These are phyloP conservation scores for Calidris pugnax DNA, from an alignment of 2,113 vertebrate species.

Conservation along the genomic window DNA sequence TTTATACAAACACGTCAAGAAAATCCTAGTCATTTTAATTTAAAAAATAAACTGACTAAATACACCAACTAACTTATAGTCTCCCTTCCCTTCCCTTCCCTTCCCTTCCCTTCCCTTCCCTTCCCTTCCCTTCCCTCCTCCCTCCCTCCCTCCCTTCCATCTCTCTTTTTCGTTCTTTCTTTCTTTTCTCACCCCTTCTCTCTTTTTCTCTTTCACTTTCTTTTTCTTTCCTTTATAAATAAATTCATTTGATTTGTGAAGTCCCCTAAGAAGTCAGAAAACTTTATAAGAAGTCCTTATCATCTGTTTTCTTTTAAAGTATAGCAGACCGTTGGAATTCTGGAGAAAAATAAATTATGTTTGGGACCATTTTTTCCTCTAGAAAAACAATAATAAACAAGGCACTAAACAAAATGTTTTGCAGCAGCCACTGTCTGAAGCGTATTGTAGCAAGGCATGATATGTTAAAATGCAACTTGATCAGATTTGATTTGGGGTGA, in stretches of 20 bases:
- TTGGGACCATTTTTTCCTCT: background rate
- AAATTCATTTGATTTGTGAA: background rate
- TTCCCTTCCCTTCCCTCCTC: background rate
- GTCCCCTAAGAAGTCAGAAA: background rate
- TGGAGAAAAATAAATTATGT: background rate
- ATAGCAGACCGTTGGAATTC: background rate
- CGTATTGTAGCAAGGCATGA: background rate
- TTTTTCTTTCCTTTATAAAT: background rate
- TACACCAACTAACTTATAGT: background rate
- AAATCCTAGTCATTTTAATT: background rate
- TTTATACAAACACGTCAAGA: background rate
- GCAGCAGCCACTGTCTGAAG: constrained; percentile 34
- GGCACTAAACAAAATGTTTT: constrained; percentile 33
- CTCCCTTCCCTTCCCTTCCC: background rate
- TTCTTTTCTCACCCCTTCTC: background rate
- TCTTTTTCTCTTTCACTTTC: background rate
- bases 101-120: background rate
- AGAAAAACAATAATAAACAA: constrained; percentile 37
- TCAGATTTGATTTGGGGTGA: constrained; percentile 23
- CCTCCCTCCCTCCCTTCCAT: background rate
- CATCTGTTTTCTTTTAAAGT: constrained; percentile 36
- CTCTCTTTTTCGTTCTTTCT: too few relatives aligned
- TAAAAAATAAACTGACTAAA: background rate
- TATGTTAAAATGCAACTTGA: background rate
- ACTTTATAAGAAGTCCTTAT: background rate